Conservation (phyloP, 2,113 vertebrate genomes). For the Porphyrio hochstetteri region DNA sequence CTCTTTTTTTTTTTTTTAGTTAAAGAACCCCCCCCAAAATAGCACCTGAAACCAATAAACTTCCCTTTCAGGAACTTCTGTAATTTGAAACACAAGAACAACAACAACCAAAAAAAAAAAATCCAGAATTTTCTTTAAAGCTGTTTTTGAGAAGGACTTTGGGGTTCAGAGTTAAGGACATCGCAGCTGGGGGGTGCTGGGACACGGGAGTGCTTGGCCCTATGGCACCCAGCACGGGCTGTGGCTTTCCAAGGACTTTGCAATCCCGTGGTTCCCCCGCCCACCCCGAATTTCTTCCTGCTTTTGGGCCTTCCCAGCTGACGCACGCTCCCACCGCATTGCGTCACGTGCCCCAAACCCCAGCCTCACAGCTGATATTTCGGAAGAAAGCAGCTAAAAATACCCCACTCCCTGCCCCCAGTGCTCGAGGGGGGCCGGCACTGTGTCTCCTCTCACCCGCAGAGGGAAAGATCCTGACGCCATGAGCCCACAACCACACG, state of each 20-base stretch:
- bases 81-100: slow-evolving; percentile 49
- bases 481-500: neutral
- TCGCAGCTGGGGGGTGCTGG: neutral
- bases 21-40: slow-evolving; percentile 51
- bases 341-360: neutral
- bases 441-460: neutral
- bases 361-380: neutral
- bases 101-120: neutral
- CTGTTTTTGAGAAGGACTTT: neutral
- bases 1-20: neutral
- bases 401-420: neutral
- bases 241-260: neutral
- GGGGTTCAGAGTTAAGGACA: neutral
- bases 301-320: neutral
- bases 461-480: neutral
- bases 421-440: neutral
- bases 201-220: fast-evolving
- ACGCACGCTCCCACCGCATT: neutral
- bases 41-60: slow-evolving; percentile 71
- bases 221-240: fast-evolving
- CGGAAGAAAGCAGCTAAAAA: neutral
- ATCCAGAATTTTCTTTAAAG: neutral
- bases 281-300: neutral
- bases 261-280: no score
- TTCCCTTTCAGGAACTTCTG: slow-evolving; percentile 71